Percentiles rank a stretch among this genome's conserved stretches.
These are phyloP conservation scores for Tetanocera ferruginea DNA, from an alignment of 2,888 invertebrate species.

Conservation along the genomic window DNA sequence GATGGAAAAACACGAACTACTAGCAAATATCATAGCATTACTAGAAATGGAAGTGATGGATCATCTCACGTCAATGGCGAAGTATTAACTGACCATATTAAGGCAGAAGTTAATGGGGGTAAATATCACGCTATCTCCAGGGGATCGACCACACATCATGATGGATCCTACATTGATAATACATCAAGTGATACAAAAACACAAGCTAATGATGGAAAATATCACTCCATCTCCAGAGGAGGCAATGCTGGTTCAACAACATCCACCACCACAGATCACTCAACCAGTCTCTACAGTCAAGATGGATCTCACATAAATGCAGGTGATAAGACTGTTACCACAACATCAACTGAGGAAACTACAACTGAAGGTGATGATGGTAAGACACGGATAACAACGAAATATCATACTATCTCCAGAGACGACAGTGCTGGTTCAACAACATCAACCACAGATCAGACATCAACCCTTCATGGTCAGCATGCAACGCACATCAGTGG, in stretches of 20 bases:
- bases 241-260: neutral
- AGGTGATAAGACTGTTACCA: neutral
- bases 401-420: neutral
- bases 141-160: neutral
- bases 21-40: neutral
- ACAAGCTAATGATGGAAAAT: too few relatives aligned
- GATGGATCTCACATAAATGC: neutral
- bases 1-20: conserved; percentile 13
- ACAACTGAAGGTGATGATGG: neutral
- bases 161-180: neutral
- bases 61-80: neutral
- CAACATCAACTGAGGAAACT: neutral
- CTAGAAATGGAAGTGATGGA: neutral
- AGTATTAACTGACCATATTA: too few relatives aligned
- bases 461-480: too few relatives aligned
- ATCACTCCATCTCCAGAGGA: neutral
- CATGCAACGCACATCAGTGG: too few relatives aligned
- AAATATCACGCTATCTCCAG: too few relatives aligned
- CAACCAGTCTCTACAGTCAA: neutral
- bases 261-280: too few relatives aligned
- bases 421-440: neutral
- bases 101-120: neutral
- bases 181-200: neutral
- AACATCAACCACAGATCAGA: too few relatives aligned
- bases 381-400: neutral